Base-by-base conservation (phyloP, 2,888 invertebrate species). In the Eulithis testata region DNA sequence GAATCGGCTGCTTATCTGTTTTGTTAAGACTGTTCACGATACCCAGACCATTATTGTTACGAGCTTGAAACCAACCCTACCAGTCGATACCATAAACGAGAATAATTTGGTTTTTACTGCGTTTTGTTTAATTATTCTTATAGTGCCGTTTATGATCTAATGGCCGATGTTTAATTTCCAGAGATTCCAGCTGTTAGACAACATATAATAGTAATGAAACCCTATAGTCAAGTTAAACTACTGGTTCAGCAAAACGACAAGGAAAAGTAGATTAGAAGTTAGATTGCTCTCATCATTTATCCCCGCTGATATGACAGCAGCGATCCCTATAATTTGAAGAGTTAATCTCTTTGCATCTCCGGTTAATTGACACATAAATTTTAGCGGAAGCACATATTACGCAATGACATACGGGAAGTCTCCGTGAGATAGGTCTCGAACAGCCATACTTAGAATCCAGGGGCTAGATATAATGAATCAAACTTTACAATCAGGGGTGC, bases 21-120 rank as follows among this genome's bases (percentile, higher is more conserved):
- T 76, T 73, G 78, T 78, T 76, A 77, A 82, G 77, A 77, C 79
- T 76, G 80, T 81, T 76, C 76, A 68, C 78, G 90, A 90, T 90
- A 90, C 85, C 82, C 80, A 76, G 60, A 75, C 82, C 83, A 88
- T 88, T 40, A 40, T 40, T 40, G 8, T 8, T 87, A 89, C 72
- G 73, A 76, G 74, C 80, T 73, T 79, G 76, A 76, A 75, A 75
- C 76, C 60, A 60, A 60, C 61, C 62, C 66, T 43, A 14, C 59
- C 59, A 45, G 51, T 45, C 31, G 52, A 61, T 63, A 66, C 55
- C 56, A 52, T 65, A 60, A 60, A 56, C 60, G 52, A 57, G 49
- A 64, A 64, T 55, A 51, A 56, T 56, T 51, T 40, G 44, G 56
- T 45, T 65, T 62, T 65, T 60, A 60, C 51, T 65, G 55, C 60